Evolutionary conservation across 2,113 vertebrate species (phyloP).

Genomic region (Gymnogyps californianus): DNA sequence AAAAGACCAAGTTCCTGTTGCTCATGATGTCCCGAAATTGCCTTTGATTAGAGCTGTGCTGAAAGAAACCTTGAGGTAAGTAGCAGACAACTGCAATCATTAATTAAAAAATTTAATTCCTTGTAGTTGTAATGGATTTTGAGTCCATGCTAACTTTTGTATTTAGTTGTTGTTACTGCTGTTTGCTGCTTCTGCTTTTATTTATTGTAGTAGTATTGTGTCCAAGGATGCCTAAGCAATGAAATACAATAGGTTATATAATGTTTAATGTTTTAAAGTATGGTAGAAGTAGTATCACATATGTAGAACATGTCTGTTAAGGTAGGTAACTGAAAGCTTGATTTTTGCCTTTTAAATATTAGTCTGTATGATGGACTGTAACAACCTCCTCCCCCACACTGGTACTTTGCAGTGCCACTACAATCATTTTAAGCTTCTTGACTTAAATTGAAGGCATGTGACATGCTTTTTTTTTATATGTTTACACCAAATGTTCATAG

Average conservation of each 20-base stretch:
- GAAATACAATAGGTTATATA: not conserved
- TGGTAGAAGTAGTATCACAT: not conserved
- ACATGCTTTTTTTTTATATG: not conserved
- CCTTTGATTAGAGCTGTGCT: conserved; percentile 87
- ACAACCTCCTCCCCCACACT: not conserved
- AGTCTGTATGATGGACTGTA: not conserved
- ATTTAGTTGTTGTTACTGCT: not conserved
- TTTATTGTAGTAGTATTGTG: not conserved
- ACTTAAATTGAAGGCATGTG: not conserved
- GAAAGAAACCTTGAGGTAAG: conserved; percentile 90
- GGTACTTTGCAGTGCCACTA: not conserved
- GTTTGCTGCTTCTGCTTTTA: not conserved
- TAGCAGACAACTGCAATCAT: not conserved
- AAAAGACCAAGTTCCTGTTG: conserved; percentile 69
- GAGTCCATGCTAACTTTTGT: not conserved
- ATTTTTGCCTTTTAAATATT: not conserved
- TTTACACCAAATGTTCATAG: not conserved
- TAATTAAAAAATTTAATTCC: not conserved
- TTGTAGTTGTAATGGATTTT: not conserved
- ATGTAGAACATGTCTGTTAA: not conserved
- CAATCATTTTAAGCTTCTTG: not conserved
- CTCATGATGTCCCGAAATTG: conserved; percentile 77
- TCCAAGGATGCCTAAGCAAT: not conserved
- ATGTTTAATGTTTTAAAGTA: not conserved
- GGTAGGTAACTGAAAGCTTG: not conserved